Evolutionary conservation across 2,113 vertebrate species (phyloP), one percentile per base, ranked within the genome.

Genomic region (Epinephelus lanceolatus): DNA sequence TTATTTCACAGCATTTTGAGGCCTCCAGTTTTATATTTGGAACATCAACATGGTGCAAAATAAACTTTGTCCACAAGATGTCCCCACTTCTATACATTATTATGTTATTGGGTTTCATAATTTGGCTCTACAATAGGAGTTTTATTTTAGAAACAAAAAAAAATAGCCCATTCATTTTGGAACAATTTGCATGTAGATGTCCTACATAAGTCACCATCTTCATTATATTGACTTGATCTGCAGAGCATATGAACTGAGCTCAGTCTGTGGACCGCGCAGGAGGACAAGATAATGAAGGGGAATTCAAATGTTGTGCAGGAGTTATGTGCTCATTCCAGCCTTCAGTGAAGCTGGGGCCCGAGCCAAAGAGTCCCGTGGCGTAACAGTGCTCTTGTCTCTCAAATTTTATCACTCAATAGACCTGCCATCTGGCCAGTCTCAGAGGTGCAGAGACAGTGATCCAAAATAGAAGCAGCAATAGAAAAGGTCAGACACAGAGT

Each of bases 361-460:
- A 86, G 92, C 90, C 93, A 91, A 86, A 90, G 71, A 27, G 37
- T 88, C 79, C 86, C 23, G 61, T 72, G 83, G 86, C 80, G 85
- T 80, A 88, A 90, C 88, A 68, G 83, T 76, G 83, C 85, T 92
- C 88, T 90, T 90, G 91, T 94, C 92, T 91, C 81, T 90, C 80
- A 90, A 84, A 92, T 93, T 89, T 82, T 92, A 93, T 92, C 86
- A 88, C 90, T 93, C 92, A 78, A 90, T 92, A 90, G 91, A 90
- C 72, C 87, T 79, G 93, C 93, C 93, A 94, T 94, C 93, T 95
- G 94, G 90, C 76, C 83, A 59, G 83, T 81, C 91, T 94, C 92
- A 76, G 79, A 90, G 86, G 90, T 90, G 75, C 84, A 89, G 74
- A 80, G 86, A 91, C 82, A 86, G 72, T 79, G 88, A 93, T 92